These are phyloP conservation scores for Petrocephalus schoutedeni DNA, from an alignment of 2,797 vertebrate species.

Conservation along the genomic window DNA sequence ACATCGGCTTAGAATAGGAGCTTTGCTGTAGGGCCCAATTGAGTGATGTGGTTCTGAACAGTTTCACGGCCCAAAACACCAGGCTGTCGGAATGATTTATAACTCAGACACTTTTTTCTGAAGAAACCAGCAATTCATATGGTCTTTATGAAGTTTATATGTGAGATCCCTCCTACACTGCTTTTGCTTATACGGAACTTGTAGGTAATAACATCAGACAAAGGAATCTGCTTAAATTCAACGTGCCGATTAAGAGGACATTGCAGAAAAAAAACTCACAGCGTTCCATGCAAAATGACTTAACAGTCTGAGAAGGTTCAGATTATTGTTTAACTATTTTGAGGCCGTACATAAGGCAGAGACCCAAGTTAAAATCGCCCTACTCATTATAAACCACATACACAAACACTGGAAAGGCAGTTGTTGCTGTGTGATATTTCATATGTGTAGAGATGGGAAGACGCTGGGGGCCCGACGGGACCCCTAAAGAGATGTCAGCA, in stretches of 20 bases:
- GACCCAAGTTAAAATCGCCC: not conserved
- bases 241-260: not conserved
- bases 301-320: slow-evolving; percentile 2
- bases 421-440: not conserved
- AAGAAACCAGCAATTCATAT: not conserved
- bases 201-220: not conserved
- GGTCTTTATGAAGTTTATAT: not conserved
- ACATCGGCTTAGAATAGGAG: not conserved
- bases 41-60: not conserved
- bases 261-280: not conserved
- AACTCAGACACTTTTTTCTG: not conserved
- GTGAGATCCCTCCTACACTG: not conserved
- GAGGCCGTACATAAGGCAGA: not conserved
- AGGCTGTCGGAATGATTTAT: slow-evolving; percentile 15
- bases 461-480: not conserved
- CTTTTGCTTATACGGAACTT: not conserved
- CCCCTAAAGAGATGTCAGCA: not conserved
- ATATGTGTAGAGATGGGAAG: not conserved
- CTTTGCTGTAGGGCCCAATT: not conserved
- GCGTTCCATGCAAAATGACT: not conserved
- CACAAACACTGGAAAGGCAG: not conserved
- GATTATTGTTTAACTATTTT: not conserved
- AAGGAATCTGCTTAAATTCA: not conserved
- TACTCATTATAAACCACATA: not conserved
- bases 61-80: slow-evolving; percentile 1